Percentiles rank a stretch among this genome's conserved stretches.
phyloP scores from a whole-genome alignment of 2,113 vertebrate species.

The Tursiops truncatus region DNA sequence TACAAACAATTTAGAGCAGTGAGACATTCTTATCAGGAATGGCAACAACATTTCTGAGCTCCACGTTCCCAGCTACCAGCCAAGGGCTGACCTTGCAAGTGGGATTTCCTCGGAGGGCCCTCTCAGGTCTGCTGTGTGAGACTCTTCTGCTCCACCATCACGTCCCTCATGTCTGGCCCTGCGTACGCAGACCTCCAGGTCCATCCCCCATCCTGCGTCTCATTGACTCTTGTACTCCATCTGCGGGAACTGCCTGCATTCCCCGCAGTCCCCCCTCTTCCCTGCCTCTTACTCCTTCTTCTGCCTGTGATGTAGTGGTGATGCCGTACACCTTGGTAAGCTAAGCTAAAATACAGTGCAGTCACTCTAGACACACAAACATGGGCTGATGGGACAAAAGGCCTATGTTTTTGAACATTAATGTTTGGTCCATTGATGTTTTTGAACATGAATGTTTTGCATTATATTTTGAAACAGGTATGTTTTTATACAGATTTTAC shows the following conservation, averaged over 20 bases:
- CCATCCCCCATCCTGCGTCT: rapidly evolving
- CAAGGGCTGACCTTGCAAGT: too few species aligned
- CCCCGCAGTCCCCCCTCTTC: too few species aligned
- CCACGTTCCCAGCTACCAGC: rapidly evolving
- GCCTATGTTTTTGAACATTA: neutral
- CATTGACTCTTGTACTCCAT: rapidly evolving
- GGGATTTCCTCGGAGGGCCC: rapidly evolving
- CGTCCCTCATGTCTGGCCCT: rapidly evolving
- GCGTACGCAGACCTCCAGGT: neutral
- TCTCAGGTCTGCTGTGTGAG: rapidly evolving
- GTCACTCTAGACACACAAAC: neutral
- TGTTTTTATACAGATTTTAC: too few species aligned
- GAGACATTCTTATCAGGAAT: neutral
- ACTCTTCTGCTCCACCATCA: rapidly evolving
- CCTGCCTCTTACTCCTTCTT: neutral
- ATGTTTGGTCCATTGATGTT: neutral
- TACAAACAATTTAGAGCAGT: neutral
- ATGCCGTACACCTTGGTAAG: neutral
- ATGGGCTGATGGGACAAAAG: neutral
- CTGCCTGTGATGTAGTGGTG: neutral
- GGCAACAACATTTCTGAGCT: neutral
- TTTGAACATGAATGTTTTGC: neutral
- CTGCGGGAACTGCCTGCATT: rapidly evolving
- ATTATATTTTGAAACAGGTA: neutral
- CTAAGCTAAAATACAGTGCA: neutral